Conservation (phyloP, 2,797 vertebrate genomes). For the Muscicapa comitata region DNA sequence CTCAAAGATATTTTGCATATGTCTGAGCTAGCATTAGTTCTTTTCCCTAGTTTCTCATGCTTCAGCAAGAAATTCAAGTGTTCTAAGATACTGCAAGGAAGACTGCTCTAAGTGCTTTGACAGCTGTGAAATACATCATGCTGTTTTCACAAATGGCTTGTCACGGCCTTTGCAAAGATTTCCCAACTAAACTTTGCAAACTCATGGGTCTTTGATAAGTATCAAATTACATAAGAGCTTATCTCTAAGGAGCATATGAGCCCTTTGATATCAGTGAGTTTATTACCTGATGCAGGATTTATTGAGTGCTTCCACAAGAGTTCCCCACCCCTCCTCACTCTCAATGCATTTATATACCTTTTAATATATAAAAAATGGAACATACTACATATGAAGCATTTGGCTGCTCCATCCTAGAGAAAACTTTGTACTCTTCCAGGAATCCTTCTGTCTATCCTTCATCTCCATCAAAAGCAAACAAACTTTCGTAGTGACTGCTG, state of each 20-base stretch:
- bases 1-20: background rate
- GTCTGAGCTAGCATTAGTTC: background rate
- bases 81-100: background rate
- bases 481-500: conserved; percentile 33
- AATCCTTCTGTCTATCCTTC: conserved; percentile 14
- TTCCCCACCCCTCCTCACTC: background rate
- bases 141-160: background rate
- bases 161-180: background rate
- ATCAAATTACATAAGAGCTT: background rate
- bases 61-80: background rate
- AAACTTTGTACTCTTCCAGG: conserved; percentile 35
- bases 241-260: background rate
- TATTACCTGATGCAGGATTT: background rate
- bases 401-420: background rate
- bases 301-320: background rate
- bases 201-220: background rate
- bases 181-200: background rate
- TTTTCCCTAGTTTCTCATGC: background rate
- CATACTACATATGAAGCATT: background rate
- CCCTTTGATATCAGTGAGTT: background rate
- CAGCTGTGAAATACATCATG: background rate
- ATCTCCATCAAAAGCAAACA: background rate
- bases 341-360: background rate
- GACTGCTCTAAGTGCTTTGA: background rate
- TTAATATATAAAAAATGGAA: background rate